These are phyloP conservation scores for Arctia plantaginis DNA, from an alignment of 2,888 invertebrate species.

Conservation along the genomic window DNA sequence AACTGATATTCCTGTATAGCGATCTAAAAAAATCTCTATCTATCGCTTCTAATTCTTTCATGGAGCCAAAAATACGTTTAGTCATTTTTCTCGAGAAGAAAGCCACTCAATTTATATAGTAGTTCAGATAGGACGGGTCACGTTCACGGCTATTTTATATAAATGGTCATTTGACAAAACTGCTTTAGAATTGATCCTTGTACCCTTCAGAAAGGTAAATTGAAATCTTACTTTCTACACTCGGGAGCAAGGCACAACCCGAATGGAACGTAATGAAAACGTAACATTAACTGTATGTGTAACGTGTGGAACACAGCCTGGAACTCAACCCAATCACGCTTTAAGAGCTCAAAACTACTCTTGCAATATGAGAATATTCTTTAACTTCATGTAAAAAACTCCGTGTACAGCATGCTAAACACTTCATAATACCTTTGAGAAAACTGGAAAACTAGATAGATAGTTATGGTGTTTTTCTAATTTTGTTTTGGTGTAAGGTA, in stretches of 20 bases:
- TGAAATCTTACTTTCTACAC: conserved; percentile 1
- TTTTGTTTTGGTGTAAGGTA: too few relatives aligned
- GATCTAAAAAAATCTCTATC: too few relatives aligned
- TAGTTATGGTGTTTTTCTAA: too few relatives aligned
- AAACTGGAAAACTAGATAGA: too few relatives aligned
- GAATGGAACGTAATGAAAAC: too few relatives aligned
- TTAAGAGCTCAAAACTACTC: not conserved
- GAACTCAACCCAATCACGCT: not conserved
- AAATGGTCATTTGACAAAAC: conserved; percentile 13
- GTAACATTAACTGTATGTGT: too few relatives aligned
- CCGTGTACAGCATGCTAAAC: not conserved
- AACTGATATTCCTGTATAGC: too few relatives aligned
- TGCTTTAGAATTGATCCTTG: conserved; percentile 11
- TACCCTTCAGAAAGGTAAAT: conserved; percentile 1
- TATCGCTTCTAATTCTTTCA: not conserved
- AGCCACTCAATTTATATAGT: conserved; percentile 37
- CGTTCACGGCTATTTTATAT: conserved; percentile 31
- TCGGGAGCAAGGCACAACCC: not conserved
- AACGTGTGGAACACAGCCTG: too few relatives aligned
- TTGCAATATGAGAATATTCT: not conserved
- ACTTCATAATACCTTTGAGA: too few relatives aligned
- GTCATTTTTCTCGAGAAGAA: conserved; percentile 9
- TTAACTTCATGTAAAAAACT: not conserved
- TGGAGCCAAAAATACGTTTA: not conserved
- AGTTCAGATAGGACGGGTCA: conserved; percentile 40